Evolutionary conservation across 2,797 vertebrate species (phyloP), one percentile per base, ranked within the genome.

Genomic region (Pogoniulus pusillus): DNA sequence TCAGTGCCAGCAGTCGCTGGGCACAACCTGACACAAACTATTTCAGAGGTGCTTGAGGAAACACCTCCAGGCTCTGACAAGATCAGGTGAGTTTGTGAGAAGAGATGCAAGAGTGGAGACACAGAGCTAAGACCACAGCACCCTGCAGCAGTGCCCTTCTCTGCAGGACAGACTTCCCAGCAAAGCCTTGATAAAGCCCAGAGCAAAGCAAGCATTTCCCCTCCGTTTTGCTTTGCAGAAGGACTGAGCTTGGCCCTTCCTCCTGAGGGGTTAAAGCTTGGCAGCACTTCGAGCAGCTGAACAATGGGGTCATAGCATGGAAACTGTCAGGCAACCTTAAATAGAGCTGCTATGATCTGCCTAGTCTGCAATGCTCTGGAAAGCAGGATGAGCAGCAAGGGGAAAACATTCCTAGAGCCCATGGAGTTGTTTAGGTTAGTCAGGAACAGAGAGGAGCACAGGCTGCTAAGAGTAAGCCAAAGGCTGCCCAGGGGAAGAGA

Each of bases 271-370:
- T 95, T 96, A 95, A 96, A 37, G 58, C 71, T 60, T 94, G 83
- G 78, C 81, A 86, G 90, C 7, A 57, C 3, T 91, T 88, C 49
- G 58, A 94, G 78, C 77, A 86, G 90, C 57, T 0, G 29, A 95
- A 93, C 94, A 93, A 91, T 95, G 90, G 90, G 95, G 94, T 94
- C 93, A 74, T 94, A 95, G 90, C 91, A 93, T 92, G 94, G 91
- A 95, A 96, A 93, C 90, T 95, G 94, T 93, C 94, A 96, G 90
- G 84, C 93, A 87, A 94, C 91, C 90, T 93, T 96, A 96, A 96
- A 94, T 96, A 96, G 91, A 96, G 91, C 90, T 93, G 93, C 91
- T 95, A 93, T 96, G 91, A 94, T 94, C 95, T 94, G 93, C 95
- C 71, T 86, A 88, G 88, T 94, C 90, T 96, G 94, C 95, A 96